phyloP scores from a whole-genome alignment of 2,113 vertebrate genomes.

The Sceloporus tristichus region DNA sequence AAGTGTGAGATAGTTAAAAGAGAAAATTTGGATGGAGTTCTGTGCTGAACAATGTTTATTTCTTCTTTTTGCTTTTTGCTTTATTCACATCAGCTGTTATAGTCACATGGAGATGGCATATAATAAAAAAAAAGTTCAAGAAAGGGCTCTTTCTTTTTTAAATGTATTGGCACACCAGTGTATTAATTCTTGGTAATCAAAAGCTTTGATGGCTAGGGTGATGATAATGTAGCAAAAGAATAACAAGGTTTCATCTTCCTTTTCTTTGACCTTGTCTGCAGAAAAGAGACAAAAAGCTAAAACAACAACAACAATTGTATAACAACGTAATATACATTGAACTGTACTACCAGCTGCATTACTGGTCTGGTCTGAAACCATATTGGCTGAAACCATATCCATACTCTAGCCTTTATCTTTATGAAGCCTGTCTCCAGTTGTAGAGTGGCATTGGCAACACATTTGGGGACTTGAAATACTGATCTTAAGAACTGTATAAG shows the following conservation, averaged over 20 bases:
- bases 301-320: slow-evolving; percentile 21
- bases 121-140: not conserved
- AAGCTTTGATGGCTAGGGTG: slow-evolving; percentile 12
- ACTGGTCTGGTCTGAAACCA: slow-evolving; percentile 36
- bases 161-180: not conserved
- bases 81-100: not conserved
- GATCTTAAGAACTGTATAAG: too few species aligned
- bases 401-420: too few species aligned
- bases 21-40: not conserved
- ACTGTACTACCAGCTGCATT: not conserved
- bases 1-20: not conserved
- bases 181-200: not conserved
- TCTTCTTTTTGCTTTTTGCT: not conserved
- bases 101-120: not conserved
- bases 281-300: slow-evolving; percentile 37
- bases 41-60: not conserved
- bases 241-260: slow-evolving; percentile 11
- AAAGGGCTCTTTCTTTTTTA: too few species aligned
- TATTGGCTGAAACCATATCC: too few species aligned
- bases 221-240: slow-evolving; percentile 30
- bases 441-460: too few species aligned
- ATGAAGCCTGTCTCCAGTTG: too few species aligned
- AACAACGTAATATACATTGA: slow-evolving; percentile 27
- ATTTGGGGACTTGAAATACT: too few species aligned
- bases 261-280: slow-evolving; percentile 32